Conservation (phyloP, 1,140 invertebrate species). For the Drosophila takahashii region DNA sequence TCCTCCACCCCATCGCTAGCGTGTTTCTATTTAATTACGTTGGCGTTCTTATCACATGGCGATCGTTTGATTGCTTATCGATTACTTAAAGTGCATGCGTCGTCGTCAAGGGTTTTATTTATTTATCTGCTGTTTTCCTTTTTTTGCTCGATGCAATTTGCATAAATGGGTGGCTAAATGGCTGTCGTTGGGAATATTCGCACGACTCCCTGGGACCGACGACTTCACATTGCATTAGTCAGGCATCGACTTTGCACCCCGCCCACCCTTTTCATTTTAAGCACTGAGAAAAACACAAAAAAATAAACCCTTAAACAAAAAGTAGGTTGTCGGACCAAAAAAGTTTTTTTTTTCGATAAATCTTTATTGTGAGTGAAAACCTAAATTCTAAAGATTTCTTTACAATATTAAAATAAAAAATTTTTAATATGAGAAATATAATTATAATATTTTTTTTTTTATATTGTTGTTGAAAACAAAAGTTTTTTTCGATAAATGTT, state of each 20-base stretch:
- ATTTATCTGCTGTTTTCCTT: neutral
- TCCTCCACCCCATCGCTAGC: neutral
- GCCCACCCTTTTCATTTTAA: too few relatives aligned
- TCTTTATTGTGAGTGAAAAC: too few relatives aligned
- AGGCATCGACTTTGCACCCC: conserved; percentile 1
- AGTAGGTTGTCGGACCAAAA: too few relatives aligned
- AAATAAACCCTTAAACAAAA: too few relatives aligned
- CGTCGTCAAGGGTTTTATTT: conserved; percentile 7
- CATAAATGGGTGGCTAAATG: conserved; percentile 25
- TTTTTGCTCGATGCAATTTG: conserved; percentile 21
- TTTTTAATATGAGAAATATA: too few relatives aligned
- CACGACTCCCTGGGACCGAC: conserved; percentile 1
- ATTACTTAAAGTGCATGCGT: conserved; percentile 50
- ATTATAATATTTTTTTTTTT: too few relatives aligned
- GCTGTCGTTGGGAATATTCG: conserved; percentile 8
- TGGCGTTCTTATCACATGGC: conserved; percentile 14
- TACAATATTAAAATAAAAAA: too few relatives aligned
- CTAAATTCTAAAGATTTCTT: too few relatives aligned
- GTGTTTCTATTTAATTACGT: conserved; percentile 14
- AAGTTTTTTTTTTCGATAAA: too few relatives aligned
- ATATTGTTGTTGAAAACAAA: too few relatives aligned
- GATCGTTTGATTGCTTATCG: conserved; percentile 55
- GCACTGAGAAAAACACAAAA: too few relatives aligned
- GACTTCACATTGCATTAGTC: conserved; percentile 24
- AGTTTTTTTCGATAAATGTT: too few relatives aligned